Evolutionary conservation across 2,113 vertebrate species (phyloP).

Genomic region (Garra rufa): DNA sequence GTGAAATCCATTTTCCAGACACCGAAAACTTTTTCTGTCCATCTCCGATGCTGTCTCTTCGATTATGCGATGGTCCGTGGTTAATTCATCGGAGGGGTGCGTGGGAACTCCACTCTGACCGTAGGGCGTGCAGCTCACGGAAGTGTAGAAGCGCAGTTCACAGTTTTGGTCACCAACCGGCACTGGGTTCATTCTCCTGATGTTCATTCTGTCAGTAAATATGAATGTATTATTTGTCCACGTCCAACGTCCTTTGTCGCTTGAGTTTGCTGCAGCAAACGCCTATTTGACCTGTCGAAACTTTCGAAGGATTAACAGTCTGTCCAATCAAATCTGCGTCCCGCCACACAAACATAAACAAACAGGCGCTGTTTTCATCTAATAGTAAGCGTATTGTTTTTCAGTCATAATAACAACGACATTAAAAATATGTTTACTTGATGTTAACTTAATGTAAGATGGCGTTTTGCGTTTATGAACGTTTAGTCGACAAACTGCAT

Average conservation of each 20-base stretch:
- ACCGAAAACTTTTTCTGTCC: neutral
- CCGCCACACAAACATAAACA: neutral
- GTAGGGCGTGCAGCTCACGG: neutral
- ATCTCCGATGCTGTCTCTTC: neutral
- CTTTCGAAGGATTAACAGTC: conserved; percentile 28
- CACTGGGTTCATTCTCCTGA: neutral
- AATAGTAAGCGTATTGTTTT: neutral
- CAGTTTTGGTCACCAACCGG: neutral
- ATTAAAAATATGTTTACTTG: neutral
- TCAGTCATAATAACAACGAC: neutral
- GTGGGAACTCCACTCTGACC: neutral
- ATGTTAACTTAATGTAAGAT: neutral
- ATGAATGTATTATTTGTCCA: neutral
- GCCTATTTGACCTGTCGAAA: conserved; percentile 23
- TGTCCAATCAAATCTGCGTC: conserved; percentile 37
- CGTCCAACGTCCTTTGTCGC: neutral
- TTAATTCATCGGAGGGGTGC: neutral
- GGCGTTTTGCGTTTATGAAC: conserved; percentile 1
- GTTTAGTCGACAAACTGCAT: neutral
- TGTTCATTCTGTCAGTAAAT: conserved; percentile 32
- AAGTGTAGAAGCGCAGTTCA: neutral
- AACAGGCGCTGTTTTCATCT: conserved; percentile 5
- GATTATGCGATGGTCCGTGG: neutral
- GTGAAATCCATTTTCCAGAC: neutral
- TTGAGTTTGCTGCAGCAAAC: neutral